These are phyloP conservation scores for Dynastes maya DNA, from an alignment of 2,888 invertebrate genomes.

Conservation along the genomic window DNA sequence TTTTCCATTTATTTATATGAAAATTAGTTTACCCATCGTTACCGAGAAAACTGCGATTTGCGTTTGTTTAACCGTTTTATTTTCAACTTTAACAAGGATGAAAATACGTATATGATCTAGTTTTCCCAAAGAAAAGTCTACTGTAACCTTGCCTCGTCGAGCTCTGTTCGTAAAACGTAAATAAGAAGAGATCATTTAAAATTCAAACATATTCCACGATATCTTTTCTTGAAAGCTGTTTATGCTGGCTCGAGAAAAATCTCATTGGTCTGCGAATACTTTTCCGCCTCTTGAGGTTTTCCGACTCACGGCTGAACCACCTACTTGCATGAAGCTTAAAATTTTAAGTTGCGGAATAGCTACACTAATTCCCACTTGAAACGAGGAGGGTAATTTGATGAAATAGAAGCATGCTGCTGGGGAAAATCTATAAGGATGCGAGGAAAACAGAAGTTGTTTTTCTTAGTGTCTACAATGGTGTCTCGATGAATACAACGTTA, in stretches of 20 bases:
- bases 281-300: slow-evolving; percentile 25
- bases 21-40: no score
- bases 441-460: slow-evolving; percentile 8
- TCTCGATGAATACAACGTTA: not conserved
- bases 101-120: no score
- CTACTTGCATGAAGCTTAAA: slow-evolving; percentile 25
- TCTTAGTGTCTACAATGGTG: not conserved
- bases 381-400: slow-evolving; percentile 30
- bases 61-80: no score
- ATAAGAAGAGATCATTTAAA: slow-evolving; percentile 23
- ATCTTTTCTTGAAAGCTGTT: slow-evolving; percentile 30
- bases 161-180: slow-evolving; percentile 21
- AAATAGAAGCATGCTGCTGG: slow-evolving; percentile 23
- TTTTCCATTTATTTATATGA: no score
- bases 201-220: slow-evolving; percentile 31
- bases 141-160: not conserved
- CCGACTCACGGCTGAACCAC: slow-evolving; percentile 17
- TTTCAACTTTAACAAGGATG: no score
- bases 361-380: slow-evolving; percentile 34
- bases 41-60: no score
- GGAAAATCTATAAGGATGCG: not conserved
- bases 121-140: no score
- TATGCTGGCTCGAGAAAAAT: slow-evolving; percentile 27
- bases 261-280: slow-evolving; percentile 28
- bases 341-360: slow-evolving; percentile 26